Evolutionary conservation across 1,140 invertebrate genomes (phyloP), one percentile per base, ranked within the genome.

Genomic region (Trichonephila clavata): DNA sequence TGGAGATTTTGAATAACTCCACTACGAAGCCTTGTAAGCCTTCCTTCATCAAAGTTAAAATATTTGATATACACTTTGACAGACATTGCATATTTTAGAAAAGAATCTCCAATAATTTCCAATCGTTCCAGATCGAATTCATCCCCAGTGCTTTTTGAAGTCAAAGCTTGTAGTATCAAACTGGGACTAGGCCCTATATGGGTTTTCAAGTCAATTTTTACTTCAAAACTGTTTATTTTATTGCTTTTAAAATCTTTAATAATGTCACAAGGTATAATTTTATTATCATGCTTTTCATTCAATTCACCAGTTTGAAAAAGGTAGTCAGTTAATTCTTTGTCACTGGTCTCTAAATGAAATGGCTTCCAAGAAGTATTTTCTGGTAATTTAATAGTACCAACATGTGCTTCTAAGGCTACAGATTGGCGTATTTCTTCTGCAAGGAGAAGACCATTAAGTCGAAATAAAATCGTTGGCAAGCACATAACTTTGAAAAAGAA

Each of bases 401-500:
- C 95, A 27, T 97, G 97, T n/a, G 98, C 97, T 95, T 98, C 97
- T 18, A 96, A 95, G 1, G 98, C 98, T 1, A 99, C 98, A 89
- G 97, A 97, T 68, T 97, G 96, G 20, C 99, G 96, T 81, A 99
- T 98, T 96, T 99, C 98, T 96, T 99, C 98, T 8, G 99, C 98
- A 90, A 99, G 96, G 0, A 99, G 96, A 0, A 99, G 96, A 1
- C 98, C 98, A 96, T 99, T 99, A 39, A 99, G 97, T 94, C 99
- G 96, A 95, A 99, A 99, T 0, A 99, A 96, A 87, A 99, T 98
- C 94, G 98, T 99, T 4, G 99, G 99, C 83, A 99, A 95, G 95
- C 98, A 99, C 7, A 99, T 98, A 2, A 99, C 98, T 95, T 99
- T 98, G 93, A 98, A 97, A 99, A 99, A 99, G 10, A 99, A 96